Evolutionary conservation across 2,797 vertebrate genomes (phyloP).

Genomic region (Argya squamiceps): DNA sequence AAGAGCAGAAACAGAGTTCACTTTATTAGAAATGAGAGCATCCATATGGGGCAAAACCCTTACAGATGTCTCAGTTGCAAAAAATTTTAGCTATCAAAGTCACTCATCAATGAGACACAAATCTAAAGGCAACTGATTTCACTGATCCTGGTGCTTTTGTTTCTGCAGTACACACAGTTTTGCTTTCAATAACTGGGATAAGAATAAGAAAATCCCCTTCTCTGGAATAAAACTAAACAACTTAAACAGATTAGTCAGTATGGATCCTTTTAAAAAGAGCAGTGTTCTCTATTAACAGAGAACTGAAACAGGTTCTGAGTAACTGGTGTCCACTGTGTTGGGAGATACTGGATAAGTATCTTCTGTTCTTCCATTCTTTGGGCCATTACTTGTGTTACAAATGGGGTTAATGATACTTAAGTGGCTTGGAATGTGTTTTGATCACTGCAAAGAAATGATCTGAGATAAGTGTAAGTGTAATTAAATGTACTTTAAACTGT

Average conservation of each 20-base stretch:
- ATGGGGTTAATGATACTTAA: not conserved
- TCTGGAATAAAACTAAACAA: not conserved
- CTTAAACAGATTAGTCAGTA: not conserved
- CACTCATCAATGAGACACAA: not conserved
- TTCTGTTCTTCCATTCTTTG: not conserved
- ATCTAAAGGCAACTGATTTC: not conserved
- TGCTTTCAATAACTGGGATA: not conserved
- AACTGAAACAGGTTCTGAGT: not conserved
- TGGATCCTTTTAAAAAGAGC: not conserved
- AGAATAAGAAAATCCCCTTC: not conserved
- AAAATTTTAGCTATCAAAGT: not conserved
- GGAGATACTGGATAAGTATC: not conserved
- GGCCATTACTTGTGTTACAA: not conserved
- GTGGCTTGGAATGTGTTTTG: not conserved
- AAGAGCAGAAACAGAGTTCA: not conserved
- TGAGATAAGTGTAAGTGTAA: not conserved
- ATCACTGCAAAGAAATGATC: not conserved
- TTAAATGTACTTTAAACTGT: not conserved
- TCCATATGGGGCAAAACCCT: not conserved
- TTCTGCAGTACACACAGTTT: not conserved
- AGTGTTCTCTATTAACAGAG: not conserved
- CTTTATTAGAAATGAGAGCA: not conserved
- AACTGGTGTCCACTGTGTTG: not conserved
- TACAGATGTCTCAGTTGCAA: not conserved
- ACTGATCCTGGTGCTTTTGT: not conserved